Evolutionary conservation across 2,888 invertebrate genomes (phyloP).

Genomic region (Cheilosia vernalis): DNA sequence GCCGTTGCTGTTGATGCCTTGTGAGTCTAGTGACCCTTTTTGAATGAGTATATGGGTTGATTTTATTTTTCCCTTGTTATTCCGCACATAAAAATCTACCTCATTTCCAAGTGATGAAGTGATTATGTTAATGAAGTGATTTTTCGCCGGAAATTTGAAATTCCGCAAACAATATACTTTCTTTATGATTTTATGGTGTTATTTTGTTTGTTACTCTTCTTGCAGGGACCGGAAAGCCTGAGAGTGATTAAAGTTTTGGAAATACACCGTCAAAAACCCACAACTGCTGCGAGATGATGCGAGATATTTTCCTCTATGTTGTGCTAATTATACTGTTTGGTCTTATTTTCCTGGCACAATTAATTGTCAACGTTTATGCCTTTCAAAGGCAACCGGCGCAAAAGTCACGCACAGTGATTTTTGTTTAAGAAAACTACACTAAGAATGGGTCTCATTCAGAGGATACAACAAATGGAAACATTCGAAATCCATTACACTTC

Average conservation of each 20-base stretch:
- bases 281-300: slow-evolving; percentile 79
- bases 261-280: slow-evolving; percentile 1
- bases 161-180: slow-evolving; percentile 42
- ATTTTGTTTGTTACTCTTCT: neutral
- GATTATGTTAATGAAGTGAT: slow-evolving; percentile 64
- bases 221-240: slow-evolving; percentile 38
- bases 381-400: slow-evolving; percentile 82
- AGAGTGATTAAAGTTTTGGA: slow-evolving; percentile 20
- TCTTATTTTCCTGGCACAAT: slow-evolving; percentile 82
- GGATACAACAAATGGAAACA: slow-evolving; percentile 30
- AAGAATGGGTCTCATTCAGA: neutral
- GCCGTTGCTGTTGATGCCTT: slow-evolving; percentile 40
- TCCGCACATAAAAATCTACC: slow-evolving; percentile 56
- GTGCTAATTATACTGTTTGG: slow-evolving; percentile 83
- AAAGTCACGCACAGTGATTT: slow-evolving; percentile 78
- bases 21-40: slow-evolving; percentile 59
- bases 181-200: slow-evolving; percentile 13
- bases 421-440: slow-evolving; percentile 48
- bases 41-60: slow-evolving; percentile 5
- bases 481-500: slow-evolving; percentile 45
- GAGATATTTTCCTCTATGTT: slow-evolving; percentile 82
- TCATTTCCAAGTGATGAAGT: slow-evolving; percentile 65
- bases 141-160: slow-evolving; percentile 57
- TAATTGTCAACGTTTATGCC: slow-evolving; percentile 82
- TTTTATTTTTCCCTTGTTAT: slow-evolving; percentile 11